Evolutionary conservation across 2,888 invertebrate genomes (phyloP).

Genomic region (Drosophila mulleri): DNA sequence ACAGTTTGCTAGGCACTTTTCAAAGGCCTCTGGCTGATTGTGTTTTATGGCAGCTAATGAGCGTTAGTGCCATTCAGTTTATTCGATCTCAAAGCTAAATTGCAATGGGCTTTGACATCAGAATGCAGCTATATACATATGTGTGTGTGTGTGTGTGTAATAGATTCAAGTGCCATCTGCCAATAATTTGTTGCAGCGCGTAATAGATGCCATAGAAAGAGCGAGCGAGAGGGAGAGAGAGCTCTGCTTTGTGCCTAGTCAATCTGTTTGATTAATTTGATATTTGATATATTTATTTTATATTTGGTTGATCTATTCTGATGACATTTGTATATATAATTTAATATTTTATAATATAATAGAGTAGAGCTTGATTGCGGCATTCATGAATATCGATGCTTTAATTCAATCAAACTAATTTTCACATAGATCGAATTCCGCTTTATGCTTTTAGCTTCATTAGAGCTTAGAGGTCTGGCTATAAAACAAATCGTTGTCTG

Average conservation of each 20-base stretch:
- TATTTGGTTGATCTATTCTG: not conserved
- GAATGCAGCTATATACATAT: conserved; percentile 4
- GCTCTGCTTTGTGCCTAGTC: not conserved
- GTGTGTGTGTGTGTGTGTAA: not conserved
- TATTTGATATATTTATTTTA: not conserved
- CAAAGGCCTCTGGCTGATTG: conserved; percentile 50
- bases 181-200: conserved; percentile 13
- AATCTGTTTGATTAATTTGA: not conserved
- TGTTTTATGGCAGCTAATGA: conserved; percentile 77
- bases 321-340: not conserved
- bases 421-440: not conserved
- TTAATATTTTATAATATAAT: not conserved
- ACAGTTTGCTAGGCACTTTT: conserved; percentile 25
- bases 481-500: conserved; percentile 2
- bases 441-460: not conserved
- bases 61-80: conserved; percentile 56
- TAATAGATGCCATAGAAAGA: not conserved
- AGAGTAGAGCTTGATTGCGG: not conserved
- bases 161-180: conserved; percentile 21
- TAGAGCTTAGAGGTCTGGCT: not conserved
- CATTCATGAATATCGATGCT: not conserved
- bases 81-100: conserved; percentile 49
- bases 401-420: not conserved
- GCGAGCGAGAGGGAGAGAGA: not conserved
- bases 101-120: conserved; percentile 29